phyloP scores from a whole-genome alignment of 2,113 vertebrate species.

The Pholis gunnellus region DNA sequence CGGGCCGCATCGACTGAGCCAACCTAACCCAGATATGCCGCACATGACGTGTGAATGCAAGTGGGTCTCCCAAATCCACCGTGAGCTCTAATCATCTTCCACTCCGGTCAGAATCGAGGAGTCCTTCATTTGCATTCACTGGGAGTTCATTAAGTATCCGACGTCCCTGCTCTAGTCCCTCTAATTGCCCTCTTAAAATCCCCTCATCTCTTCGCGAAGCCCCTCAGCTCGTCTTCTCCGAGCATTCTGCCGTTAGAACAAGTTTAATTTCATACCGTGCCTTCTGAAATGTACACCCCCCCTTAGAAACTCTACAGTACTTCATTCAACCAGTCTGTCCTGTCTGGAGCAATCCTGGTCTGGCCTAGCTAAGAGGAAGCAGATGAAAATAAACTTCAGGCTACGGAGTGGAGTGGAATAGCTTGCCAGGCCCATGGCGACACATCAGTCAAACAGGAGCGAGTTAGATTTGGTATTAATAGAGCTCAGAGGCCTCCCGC shows the following conservation, averaged over 20 bases:
- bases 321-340: constrained; percentile 14
- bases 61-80: neutral
- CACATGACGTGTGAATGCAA: neutral
- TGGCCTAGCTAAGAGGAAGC: constrained; percentile 20
- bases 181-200: constrained; percentile 3
- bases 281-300: neutral
- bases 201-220: neutral
- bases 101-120: neutral
- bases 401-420: neutral
- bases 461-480: constrained; percentile 52
- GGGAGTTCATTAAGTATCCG: neutral
- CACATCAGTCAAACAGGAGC: constrained; percentile 46
- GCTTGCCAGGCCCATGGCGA: constrained; percentile 21
- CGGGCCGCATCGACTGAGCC: constrained; percentile 17
- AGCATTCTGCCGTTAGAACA: neutral
- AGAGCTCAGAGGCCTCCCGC: constrained; percentile 21
- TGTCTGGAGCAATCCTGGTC: constrained; percentile 8
- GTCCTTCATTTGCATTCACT: neutral
- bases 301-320: neutral
- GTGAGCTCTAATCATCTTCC: neutral
- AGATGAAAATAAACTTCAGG: constrained; percentile 38
- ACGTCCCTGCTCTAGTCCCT: constrained; percentile 1
- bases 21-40: neutral
- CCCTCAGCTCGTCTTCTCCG: neutral
- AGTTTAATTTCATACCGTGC: neutral